phyloP scores from a whole-genome alignment of 2,113 vertebrate species.

The Trogon melanurus region DNA sequence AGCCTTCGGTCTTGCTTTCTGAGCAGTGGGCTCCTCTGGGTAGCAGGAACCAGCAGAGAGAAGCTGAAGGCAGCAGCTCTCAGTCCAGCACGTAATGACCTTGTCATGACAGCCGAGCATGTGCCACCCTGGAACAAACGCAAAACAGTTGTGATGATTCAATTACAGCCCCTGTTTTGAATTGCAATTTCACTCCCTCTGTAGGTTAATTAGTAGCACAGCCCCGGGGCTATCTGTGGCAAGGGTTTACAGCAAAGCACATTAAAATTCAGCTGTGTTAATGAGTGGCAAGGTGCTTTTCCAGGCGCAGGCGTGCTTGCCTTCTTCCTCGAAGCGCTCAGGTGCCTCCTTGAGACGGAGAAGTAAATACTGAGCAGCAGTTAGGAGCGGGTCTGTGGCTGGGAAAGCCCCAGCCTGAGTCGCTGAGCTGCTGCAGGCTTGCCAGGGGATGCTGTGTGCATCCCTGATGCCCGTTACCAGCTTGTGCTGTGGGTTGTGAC shows the following conservation, averaged over 20 bases:
- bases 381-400: neutral
- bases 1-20: neutral
- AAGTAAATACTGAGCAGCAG: neutral
- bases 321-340: neutral
- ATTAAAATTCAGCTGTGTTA: slow-evolving; percentile 58
- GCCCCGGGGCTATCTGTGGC: neutral
- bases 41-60: neutral
- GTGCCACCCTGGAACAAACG: slow-evolving; percentile 55
- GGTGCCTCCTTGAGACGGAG: neutral
- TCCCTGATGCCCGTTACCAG: neutral
- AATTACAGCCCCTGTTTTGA: slow-evolving; percentile 65
- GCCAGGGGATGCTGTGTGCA: neutral
- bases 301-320: neutral
- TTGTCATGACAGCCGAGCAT: slow-evolving; percentile 18
- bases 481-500: fast-evolving
- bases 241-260: neutral
- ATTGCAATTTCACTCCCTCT: slow-evolving; percentile 60
- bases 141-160: slow-evolving; percentile 68
- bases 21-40: neutral
- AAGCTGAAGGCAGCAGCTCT: neutral
- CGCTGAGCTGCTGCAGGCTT: neutral
- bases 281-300: slow-evolving; percentile 13
- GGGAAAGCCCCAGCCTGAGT: neutral
- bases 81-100: neutral
- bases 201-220: slow-evolving; percentile 76